phyloP scores from a whole-genome alignment of 2,888 invertebrate genomes.

The Timema podura region DNA sequence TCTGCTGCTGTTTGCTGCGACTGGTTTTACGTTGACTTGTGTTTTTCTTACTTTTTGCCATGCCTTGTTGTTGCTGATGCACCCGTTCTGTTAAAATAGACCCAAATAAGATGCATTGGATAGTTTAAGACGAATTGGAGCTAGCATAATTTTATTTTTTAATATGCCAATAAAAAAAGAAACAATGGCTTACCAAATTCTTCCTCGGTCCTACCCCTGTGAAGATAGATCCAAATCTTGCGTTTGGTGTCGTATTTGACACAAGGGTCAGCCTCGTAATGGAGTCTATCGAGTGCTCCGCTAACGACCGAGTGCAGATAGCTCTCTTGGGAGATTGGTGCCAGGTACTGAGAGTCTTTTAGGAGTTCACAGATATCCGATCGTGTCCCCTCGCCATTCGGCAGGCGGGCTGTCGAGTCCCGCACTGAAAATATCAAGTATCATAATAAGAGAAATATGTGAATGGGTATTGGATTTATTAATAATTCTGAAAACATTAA shows the following conservation, averaged over 20 bases:
- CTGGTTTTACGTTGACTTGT: constrained; percentile 44
- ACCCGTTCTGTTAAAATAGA: constrained; percentile 50
- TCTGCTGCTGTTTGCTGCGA: constrained; percentile 22
- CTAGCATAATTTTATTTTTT: neutral
- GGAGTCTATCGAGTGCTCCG: constrained; percentile 84
- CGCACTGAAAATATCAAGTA: constrained; percentile 53
- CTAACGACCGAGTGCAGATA: constrained; percentile 79
- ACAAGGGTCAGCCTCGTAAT: constrained; percentile 87
- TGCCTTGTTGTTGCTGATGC: constrained; percentile 62
- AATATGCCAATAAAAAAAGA: neutral
- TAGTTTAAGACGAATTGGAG: too few relatives aligned
- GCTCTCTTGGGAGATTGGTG: constrained; percentile 56
- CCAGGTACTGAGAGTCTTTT: constrained; percentile 65
- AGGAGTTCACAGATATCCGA: constrained; percentile 87
- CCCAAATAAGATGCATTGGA: too few relatives aligned
- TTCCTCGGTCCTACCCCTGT: constrained; percentile 62
- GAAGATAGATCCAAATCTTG: constrained; percentile 94
- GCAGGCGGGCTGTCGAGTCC: constrained; percentile 88
- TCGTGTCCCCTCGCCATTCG: constrained; percentile 90
- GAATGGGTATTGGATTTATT: too few relatives aligned
- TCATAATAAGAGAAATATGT: too few relatives aligned
- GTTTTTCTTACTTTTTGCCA: constrained; percentile 48
- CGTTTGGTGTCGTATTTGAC: constrained; percentile 89
- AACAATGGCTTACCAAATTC: constrained; percentile 55
- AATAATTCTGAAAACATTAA: too few relatives aligned